Conservation (phyloP, 2,113 vertebrate species). For the Platysteira castanea region DNA sequence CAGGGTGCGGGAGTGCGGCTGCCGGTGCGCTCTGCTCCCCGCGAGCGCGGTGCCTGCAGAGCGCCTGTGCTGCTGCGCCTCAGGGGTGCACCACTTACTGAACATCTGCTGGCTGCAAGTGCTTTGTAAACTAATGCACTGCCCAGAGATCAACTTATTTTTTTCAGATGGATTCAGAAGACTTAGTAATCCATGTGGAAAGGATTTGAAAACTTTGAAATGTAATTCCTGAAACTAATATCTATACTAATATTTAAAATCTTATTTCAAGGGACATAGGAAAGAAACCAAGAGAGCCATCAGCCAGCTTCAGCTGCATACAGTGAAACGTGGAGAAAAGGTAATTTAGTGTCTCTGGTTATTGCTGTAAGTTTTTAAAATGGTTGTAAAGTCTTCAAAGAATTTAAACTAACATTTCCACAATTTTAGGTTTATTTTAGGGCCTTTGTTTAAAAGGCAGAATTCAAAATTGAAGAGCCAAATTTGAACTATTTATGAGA, state of each 20-base stretch:
- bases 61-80: not conserved
- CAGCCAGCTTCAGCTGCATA: slow-evolving; percentile 76
- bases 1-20: fast-evolving
- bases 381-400: not conserved
- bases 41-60: fast-evolving
- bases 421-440: not conserved
- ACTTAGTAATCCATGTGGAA: not conserved
- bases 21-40: fast-evolving
- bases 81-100: fast-evolving
- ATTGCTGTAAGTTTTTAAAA: not conserved
- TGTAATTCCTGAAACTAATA: not conserved
- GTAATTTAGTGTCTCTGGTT: slow-evolving; percentile 48
- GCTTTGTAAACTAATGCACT: not conserved
- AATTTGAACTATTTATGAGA: not conserved
- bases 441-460: not conserved
- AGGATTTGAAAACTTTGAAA: not conserved
- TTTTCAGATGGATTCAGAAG: not conserved
- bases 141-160: not conserved
- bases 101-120: not conserved
- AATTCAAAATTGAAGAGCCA: not conserved
- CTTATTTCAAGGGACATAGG: slow-evolving; percentile 70
- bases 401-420: not conserved
- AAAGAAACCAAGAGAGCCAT: slow-evolving; percentile 81
- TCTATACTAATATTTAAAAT: not conserved
- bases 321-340: slow-evolving; percentile 78